These are phyloP conservation scores for Phoxinus phoxinus DNA, from an alignment of 2,113 vertebrate species.

Conservation along the genomic window DNA sequence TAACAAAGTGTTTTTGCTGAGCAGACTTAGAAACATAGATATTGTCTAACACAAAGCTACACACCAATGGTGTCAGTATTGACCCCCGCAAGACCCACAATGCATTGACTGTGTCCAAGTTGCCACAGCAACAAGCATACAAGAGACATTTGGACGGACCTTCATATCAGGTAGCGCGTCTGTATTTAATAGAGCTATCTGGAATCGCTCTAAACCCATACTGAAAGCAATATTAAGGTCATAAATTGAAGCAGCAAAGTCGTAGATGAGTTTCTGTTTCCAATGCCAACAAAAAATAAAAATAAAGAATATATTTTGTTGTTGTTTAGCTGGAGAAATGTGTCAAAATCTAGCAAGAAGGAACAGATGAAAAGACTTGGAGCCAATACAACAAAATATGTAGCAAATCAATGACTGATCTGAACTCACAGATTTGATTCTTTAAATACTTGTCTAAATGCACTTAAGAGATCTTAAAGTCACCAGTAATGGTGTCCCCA, in stretches of 20 bases:
- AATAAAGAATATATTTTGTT: conserved; percentile 9
- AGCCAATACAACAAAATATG: conserved; percentile 4
- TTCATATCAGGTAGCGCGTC: conserved; percentile 44
- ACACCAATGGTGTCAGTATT: background rate
- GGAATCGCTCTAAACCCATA: conserved; percentile 41
- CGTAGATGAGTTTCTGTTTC: conserved; percentile 27
- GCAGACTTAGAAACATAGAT: background rate
- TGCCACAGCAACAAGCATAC: conserved; percentile 52
- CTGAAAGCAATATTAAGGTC: conserved; percentile 54
- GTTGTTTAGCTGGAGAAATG: conserved; percentile 17
- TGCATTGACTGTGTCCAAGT: conserved; percentile 43
- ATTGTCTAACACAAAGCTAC: conserved; percentile 9
- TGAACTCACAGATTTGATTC: no score
- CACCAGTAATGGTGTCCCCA: background rate
- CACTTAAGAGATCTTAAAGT: background rate
- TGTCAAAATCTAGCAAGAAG: background rate
- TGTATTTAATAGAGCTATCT: conserved; percentile 53
- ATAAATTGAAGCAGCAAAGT: conserved; percentile 43
- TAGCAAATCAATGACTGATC: background rate
- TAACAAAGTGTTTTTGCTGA: conserved; percentile 41
- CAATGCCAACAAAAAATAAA: background rate
- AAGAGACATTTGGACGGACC: conserved; percentile 39
- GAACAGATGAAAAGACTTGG: background rate
- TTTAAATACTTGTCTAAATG: no score
- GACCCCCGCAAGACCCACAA: conserved; percentile 52